Conservation (phyloP, 1,140 invertebrate genomes). For the Calosoma granatense region DNA sequence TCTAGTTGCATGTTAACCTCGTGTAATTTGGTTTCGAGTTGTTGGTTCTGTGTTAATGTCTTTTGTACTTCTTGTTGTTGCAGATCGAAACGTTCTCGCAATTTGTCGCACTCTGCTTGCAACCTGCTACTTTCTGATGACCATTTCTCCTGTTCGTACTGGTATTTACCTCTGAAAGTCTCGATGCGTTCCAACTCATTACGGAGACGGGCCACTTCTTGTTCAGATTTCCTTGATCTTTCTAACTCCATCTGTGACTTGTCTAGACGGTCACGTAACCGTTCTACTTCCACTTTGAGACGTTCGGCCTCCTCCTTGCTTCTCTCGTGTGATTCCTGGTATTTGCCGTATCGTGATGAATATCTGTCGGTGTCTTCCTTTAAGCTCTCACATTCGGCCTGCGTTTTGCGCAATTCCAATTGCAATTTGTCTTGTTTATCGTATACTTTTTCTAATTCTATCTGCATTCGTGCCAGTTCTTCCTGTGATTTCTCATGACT, state of each 20-base stretch:
- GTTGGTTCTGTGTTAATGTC: conserved; percentile 49
- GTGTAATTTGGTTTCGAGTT: conserved; percentile 66
- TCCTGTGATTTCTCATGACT: conserved; percentile 81
- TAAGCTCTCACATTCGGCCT: conserved; percentile 62
- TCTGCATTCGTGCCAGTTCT: conserved; percentile 72
- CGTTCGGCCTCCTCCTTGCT: conserved; percentile 70
- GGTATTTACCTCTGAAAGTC: conserved; percentile 73
- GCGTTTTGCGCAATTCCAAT: conserved; percentile 67
- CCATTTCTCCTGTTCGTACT: conserved; percentile 77
- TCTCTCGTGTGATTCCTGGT: conserved; percentile 53
- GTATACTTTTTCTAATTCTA: conserved; percentile 83
- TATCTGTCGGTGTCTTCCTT: conserved; percentile 64
- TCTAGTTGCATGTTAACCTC: conserved; percentile 71
- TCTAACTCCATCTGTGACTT: conserved; percentile 70
- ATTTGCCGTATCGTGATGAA: conserved; percentile 63
- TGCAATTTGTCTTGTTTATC: conserved; percentile 82
- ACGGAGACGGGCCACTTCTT: conserved; percentile 53
- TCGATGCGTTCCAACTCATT: conserved; percentile 65
- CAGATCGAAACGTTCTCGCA: conserved; percentile 43
- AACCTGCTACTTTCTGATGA: conserved; percentile 57
- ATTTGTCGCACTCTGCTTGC: conserved; percentile 51
- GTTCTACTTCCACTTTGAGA: conserved; percentile 71
- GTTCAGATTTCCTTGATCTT: conserved; percentile 53
- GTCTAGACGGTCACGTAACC: conserved; percentile 70
- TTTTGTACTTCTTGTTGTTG: conserved; percentile 62